Evolutionary conservation across 2,888 invertebrate species (phyloP).

Genomic region (Agonopterix alstromeriana): DNA sequence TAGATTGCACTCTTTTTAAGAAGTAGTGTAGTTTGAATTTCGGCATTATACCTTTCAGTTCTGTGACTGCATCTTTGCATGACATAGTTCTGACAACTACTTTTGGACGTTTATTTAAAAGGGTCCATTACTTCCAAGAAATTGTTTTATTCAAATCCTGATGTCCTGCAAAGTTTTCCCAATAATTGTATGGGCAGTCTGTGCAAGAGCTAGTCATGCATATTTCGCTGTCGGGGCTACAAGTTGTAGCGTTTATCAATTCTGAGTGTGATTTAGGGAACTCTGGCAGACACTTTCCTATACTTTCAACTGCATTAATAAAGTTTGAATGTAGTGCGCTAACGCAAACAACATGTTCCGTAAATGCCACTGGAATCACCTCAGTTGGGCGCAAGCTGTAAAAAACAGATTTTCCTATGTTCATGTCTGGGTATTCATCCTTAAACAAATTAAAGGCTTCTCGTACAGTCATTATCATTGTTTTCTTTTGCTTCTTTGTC

Average conservation of each 20-base stretch:
- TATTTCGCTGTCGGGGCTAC: conserved; percentile 4
- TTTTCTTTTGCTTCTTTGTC: conserved; percentile 1
- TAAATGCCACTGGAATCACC: too few relatives aligned
- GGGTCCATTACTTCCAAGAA: conserved; percentile 3
- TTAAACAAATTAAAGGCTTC: conserved; percentile 6
- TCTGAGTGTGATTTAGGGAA: conserved; percentile 4
- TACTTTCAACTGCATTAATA: not conserved
- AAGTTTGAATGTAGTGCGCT: conserved; percentile 5
- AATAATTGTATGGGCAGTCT: conserved; percentile 4
- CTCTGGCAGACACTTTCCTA: conserved; percentile 2
- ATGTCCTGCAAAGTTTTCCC: conserved; percentile 2
- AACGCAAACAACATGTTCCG: not conserved
- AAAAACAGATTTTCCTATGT: conserved; percentile 6
- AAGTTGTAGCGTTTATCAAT: conserved; percentile 4
- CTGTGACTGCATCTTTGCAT: conserved; percentile 4
- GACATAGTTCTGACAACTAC: conserved; percentile 2
- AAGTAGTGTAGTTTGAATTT: conserved; percentile 3
- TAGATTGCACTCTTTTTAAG: conserved; percentile 3
- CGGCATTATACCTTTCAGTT: conserved; percentile 5
- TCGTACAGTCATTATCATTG: conserved; percentile 3
- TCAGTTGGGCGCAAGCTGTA: conserved; percentile 1
- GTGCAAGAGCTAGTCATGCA: conserved; percentile 6
- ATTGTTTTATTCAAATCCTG: not conserved
- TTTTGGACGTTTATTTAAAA: conserved; percentile 3
- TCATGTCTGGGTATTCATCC: conserved; percentile 2